phyloP scores from a whole-genome alignment of 2,888 invertebrate genomes.

The Pilophorus perplexus region DNA sequence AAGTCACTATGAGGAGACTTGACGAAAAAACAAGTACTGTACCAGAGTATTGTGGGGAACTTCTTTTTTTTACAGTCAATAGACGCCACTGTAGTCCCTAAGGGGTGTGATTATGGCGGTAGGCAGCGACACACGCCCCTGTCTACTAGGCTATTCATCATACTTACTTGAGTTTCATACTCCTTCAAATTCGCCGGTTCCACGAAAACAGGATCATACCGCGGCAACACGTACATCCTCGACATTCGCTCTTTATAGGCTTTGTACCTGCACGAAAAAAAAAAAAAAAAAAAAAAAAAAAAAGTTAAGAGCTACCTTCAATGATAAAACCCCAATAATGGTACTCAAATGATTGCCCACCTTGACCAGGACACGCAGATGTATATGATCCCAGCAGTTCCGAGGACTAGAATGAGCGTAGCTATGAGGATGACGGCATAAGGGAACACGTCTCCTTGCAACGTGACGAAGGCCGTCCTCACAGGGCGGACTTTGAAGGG shows the following conservation, averaged over 20 bases:
- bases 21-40: too few relatives aligned
- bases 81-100: too few relatives aligned
- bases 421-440: constrained; percentile 86
- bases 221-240: constrained; percentile 69
- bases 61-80: too few relatives aligned
- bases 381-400: constrained; percentile 84
- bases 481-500: constrained; percentile 56
- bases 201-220: constrained; percentile 69
- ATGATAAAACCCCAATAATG: not conserved
- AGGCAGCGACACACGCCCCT: too few relatives aligned
- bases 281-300: not conserved
- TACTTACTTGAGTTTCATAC: constrained; percentile 81
- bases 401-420: constrained; percentile 82
- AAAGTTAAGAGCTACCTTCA: not conserved
- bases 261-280: constrained; percentile 64
- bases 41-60: too few relatives aligned
- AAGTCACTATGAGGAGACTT: not conserved
- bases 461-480: constrained; percentile 55
- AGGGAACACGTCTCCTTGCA: constrained; percentile 73
- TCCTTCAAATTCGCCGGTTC: constrained; percentile 78
- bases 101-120: too few relatives aligned
- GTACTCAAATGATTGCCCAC: constrained; percentile 55
- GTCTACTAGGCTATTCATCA: too few relatives aligned
- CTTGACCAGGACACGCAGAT: constrained; percentile 92
- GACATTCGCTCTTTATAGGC: constrained; percentile 80